A percentile compares a stretch with the other conserved stretches of the same genome.
Evolutionary conservation across 2,797 vertebrate genomes (phyloP).

Genomic region (Spondyliosoma cantharus): DNA sequence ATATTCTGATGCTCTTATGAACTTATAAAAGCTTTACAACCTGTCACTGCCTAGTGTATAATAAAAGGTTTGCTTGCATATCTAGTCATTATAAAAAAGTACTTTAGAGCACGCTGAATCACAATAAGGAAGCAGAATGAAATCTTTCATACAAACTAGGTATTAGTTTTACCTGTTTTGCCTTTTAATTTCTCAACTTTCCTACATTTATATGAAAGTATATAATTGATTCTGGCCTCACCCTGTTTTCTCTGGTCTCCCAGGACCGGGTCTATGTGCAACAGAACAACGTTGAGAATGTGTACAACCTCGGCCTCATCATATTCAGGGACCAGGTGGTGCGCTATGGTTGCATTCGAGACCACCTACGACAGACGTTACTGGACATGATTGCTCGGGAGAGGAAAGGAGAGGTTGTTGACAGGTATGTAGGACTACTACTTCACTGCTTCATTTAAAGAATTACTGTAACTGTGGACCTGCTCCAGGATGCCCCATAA

Average conservation of each 20-base stretch:
- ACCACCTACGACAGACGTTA: slow-evolving; percentile 94
- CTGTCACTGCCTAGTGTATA: neutral
- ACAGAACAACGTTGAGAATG: slow-evolving; percentile 98
- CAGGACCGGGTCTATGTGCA: slow-evolving; percentile 98
- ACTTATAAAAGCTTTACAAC: slow-evolving; percentile 14
- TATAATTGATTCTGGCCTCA: neutral
- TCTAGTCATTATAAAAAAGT: slow-evolving; percentile 1
- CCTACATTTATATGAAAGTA: neutral
- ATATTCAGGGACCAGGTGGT: slow-evolving; percentile 99
- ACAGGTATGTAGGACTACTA: slow-evolving; percentile 85
- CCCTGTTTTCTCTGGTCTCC: neutral
- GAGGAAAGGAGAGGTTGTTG: slow-evolving; percentile 96
- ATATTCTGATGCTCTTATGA: neutral
- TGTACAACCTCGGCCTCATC: slow-evolving; percentile 98
- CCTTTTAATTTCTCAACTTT: neutral
- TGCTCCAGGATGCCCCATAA: neutral
- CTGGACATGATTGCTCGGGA: slow-evolving; percentile 98
- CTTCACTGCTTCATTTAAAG: slow-evolving; percentile 1
- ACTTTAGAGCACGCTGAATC: neutral
- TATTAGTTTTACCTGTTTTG: neutral
- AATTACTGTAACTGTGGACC: neutral
- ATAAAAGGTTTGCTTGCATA: slow-evolving; percentile 22
- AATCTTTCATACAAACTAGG: neutral
- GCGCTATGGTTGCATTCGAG: slow-evolving; percentile 94
- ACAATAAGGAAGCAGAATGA: neutral